Evolutionary conservation across 2,797 vertebrate genomes (phyloP).

Genomic region (Enoplosus armatus): DNA sequence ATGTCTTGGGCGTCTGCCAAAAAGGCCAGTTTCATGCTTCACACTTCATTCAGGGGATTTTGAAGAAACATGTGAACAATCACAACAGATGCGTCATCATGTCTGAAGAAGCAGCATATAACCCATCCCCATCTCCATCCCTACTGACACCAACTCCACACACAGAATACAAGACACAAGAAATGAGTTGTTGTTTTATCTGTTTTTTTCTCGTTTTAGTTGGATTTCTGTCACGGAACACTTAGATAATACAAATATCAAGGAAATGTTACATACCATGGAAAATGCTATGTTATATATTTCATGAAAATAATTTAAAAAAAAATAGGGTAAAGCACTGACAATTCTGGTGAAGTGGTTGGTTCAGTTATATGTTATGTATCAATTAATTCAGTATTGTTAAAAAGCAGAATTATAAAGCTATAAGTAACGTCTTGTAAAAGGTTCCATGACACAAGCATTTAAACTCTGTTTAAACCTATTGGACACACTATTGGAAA

Average conservation of each 20-base stretch:
- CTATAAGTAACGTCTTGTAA: no score
- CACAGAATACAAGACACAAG: not conserved
- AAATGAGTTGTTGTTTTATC: no score
- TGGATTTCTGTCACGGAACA: not conserved
- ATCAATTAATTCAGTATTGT: not conserved
- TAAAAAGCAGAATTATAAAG: no score
- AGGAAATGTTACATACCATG: not conserved
- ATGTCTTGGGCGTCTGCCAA: not conserved
- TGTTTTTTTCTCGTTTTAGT: no score
- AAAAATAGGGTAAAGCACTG: not conserved
- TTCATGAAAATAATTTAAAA: no score
- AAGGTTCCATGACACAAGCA: no score
- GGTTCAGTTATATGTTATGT: not conserved
- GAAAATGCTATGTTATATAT: no score
- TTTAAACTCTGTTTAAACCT: no score
- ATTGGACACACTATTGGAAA: no score
- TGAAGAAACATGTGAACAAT: not conserved
- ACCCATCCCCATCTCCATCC: not conserved
- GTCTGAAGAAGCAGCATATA: not conserved
- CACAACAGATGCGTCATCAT: not conserved
- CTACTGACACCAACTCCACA: not conserved
- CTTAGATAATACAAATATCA: not conserved
- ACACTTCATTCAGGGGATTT: not conserved
- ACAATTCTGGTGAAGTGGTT: not conserved
- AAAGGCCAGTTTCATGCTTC: not conserved